A percentile compares a stretch with the other conserved stretches of the same genome.
Conservation (phyloP, 2,888 invertebrate species). For the Cheilosia scutellata region DNA sequence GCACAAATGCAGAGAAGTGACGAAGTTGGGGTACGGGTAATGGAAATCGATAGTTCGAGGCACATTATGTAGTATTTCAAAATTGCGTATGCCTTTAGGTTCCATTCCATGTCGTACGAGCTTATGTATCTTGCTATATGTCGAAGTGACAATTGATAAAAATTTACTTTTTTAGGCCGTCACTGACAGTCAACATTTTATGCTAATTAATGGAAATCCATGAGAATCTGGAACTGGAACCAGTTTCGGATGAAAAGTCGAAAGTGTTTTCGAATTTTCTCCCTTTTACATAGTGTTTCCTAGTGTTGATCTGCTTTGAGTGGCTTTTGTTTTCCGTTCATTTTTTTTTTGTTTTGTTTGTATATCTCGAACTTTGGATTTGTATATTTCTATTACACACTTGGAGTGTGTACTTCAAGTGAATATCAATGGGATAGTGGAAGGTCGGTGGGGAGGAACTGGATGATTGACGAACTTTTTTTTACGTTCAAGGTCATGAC, state of each 20-base stretch:
- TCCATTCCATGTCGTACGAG: too few relatives aligned
- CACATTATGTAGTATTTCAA: too few relatives aligned
- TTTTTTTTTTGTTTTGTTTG: slow-evolving; percentile 3
- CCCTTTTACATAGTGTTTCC: slow-evolving; percentile 17
- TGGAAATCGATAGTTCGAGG: slow-evolving; percentile 12
- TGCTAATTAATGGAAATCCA: slow-evolving; percentile 17
- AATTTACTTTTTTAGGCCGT: background rate
- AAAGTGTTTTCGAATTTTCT: slow-evolving; percentile 56
- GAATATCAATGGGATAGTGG: slow-evolving; percentile 10
- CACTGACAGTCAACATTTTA: background rate
- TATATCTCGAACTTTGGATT: slow-evolving; percentile 7
- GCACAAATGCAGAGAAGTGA: slow-evolving; percentile 3
- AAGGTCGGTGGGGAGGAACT: background rate
- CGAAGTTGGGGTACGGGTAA: background rate
- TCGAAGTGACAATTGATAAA: slow-evolving; percentile 20
- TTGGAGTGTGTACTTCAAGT: slow-evolving; percentile 16
- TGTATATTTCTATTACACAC: slow-evolving; percentile 8
- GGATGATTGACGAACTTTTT: slow-evolving; percentile 30
- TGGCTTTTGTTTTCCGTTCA: slow-evolving; percentile 31
- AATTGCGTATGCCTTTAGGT: too few relatives aligned
- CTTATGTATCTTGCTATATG: too few relatives aligned
- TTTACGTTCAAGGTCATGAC: slow-evolving; percentile 51
- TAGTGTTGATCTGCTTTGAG: slow-evolving; percentile 34
- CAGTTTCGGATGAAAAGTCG: slow-evolving; percentile 23
- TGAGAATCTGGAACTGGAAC: background rate